Evolutionary conservation across 2,113 vertebrate species (phyloP).

Genomic region (Actinemys pallida): DNA sequence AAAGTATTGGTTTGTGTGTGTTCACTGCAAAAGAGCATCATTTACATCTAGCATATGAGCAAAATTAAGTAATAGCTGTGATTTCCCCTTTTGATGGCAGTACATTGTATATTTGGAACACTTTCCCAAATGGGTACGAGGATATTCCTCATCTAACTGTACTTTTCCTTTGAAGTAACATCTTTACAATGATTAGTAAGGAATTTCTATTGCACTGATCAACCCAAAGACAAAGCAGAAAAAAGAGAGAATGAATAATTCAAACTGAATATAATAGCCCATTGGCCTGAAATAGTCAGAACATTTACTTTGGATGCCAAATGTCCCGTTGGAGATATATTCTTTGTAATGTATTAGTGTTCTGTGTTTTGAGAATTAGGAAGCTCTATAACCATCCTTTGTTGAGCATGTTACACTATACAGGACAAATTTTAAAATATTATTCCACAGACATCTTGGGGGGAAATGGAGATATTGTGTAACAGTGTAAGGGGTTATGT

Average conservation of each 20-base stretch:
- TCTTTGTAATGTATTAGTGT: neutral
- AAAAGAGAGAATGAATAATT: neutral
- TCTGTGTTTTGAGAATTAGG: neutral
- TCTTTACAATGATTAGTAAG: neutral
- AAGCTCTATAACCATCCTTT: neutral
- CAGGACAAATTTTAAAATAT: neutral
- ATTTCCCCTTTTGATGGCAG: neutral
- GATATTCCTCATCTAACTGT: neutral
- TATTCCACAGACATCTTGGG: neutral
- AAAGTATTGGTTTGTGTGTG: accelerated
- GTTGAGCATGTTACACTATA: neutral
- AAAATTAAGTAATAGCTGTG: neutral
- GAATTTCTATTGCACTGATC: neutral
- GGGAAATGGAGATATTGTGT: neutral
- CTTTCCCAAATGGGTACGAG: neutral
- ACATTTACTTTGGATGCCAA: neutral
- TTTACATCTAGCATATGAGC: neutral
- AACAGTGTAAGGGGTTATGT: neutral
- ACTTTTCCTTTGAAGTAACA: neutral
- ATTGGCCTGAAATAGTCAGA: neutral
- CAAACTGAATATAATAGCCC: neutral
- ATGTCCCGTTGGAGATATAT: neutral
- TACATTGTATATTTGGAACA: neutral
- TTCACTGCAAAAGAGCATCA: neutral
- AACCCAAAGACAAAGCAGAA: neutral